These are phyloP conservation scores for Morpho achilles DNA, from an alignment of 2,888 invertebrate species.

Conservation along the genomic window DNA sequence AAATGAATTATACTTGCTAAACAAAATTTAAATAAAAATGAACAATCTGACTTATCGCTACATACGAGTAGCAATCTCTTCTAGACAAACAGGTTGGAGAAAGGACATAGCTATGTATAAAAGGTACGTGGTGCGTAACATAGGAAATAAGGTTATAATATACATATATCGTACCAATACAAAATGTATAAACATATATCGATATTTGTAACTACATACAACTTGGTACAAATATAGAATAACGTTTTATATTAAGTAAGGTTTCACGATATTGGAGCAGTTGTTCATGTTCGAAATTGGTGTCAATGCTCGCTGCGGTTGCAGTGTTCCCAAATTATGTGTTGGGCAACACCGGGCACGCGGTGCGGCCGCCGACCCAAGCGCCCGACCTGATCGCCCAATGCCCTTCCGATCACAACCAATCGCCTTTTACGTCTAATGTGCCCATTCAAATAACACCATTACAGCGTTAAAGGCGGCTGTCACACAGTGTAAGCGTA, in stretches of 20 bases:
- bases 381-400: constrained; percentile 33
- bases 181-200: too few species aligned
- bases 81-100: too few species aligned
- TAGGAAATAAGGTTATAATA: too few species aligned
- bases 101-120: too few species aligned
- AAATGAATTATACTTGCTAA: too few species aligned
- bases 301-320: constrained; percentile 78
- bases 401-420: constrained; percentile 58
- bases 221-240: neutral
- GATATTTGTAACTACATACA: too few species aligned
- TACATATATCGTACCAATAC: too few species aligned
- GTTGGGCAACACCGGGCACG: constrained; percentile 57
- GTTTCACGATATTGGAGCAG: constrained; percentile 39
- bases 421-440: constrained; percentile 45
- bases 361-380: constrained; percentile 50
- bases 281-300: constrained; percentile 67
- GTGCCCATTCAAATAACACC: constrained; percentile 22
- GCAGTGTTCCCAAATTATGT: constrained; percentile 73
- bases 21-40: too few species aligned
- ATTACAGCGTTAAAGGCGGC: constrained; percentile 6
- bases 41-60: too few species aligned
- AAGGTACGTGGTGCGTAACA: too few species aligned
- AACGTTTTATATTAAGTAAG: neutral
- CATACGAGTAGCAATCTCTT: too few species aligned
- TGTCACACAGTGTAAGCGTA: constrained; percentile 1